Evolutionary conservation across 2,888 invertebrate genomes (phyloP).

Genomic region (Cosmopolites sordidus): DNA sequence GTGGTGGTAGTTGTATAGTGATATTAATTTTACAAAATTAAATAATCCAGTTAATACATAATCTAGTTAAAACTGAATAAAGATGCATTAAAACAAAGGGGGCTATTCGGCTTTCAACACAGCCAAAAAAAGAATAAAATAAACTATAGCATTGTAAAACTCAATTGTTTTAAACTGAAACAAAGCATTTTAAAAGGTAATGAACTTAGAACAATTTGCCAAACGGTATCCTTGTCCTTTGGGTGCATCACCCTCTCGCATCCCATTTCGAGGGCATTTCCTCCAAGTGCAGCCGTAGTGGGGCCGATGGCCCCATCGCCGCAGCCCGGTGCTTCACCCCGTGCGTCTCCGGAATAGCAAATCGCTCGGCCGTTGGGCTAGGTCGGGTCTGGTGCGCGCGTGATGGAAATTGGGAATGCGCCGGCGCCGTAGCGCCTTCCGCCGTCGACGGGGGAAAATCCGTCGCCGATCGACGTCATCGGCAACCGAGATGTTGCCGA

Average conservation of each 20-base stretch:
- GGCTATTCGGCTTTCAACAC: no score
- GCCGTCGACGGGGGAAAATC: constrained; percentile 2
- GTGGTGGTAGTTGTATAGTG: no score
- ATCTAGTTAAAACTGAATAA: no score
- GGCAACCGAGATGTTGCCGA: no score
- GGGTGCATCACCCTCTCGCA: constrained; percentile 25
- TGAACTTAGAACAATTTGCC: constrained; percentile 10
- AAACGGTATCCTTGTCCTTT: constrained; percentile 25
- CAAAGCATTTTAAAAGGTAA: constrained; percentile 1
- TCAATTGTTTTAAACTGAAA: no score
- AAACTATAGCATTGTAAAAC: no score
- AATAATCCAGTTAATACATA: no score
- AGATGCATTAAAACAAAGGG: no score
- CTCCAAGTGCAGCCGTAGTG: constrained; percentile 14
- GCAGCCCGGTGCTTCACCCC: constrained; percentile 36
- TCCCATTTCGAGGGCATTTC: constrained; percentile 27
- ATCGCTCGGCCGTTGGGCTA: constrained; percentile 38
- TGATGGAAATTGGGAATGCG: constrained; percentile 35
- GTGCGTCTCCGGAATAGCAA: constrained; percentile 40
- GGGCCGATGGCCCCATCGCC: constrained; percentile 22
- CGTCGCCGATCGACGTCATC: no score
- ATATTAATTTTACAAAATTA: no score
- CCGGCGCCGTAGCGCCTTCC: constrained; percentile 13
- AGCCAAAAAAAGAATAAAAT: no score
- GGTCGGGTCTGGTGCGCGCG: constrained; percentile 31